These are phyloP conservation scores for Hipposideros larvatus DNA, from an alignment of 2,797 vertebrate species.

Conservation along the genomic window DNA sequence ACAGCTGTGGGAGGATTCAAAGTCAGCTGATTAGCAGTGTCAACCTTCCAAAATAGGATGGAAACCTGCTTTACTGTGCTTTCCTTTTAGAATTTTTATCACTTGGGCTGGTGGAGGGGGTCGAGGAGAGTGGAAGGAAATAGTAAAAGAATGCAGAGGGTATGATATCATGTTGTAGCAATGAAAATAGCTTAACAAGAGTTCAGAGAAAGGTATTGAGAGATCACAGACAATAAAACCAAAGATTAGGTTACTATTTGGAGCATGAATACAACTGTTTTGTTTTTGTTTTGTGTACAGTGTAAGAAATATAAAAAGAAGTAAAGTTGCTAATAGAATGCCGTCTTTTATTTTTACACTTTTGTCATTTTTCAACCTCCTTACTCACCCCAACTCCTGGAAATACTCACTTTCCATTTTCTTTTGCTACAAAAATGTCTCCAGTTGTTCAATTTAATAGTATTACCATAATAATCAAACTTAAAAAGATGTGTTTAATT, in stretches of 20 bases:
- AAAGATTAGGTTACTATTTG: not conserved
- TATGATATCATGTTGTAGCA: not conserved
- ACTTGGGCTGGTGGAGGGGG: not conserved
- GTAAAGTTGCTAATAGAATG: not conserved
- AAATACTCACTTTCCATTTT: not conserved
- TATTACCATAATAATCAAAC: not conserved
- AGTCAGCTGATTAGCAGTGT: not conserved
- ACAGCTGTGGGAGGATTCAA: not conserved
- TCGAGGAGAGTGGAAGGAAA: not conserved
- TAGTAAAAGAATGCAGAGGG: not conserved
- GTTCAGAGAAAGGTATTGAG: not conserved
- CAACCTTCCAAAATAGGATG: not conserved
- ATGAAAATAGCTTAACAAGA: not conserved
- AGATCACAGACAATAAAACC: not conserved
- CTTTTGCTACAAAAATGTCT: not conserved
- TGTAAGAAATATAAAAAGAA: not conserved
- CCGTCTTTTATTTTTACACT: not conserved
- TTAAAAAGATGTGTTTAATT: not conserved
- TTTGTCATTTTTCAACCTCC: not conserved
- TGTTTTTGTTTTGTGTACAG: not conserved
- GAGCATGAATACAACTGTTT: not conserved
- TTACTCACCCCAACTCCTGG: rapidly evolving
- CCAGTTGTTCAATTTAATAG: not conserved
- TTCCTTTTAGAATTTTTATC: not conserved
- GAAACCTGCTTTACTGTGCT: not conserved